Evolutionary conservation across 2,797 vertebrate species (phyloP).

Genomic region (Champsocephalus gunnari): DNA sequence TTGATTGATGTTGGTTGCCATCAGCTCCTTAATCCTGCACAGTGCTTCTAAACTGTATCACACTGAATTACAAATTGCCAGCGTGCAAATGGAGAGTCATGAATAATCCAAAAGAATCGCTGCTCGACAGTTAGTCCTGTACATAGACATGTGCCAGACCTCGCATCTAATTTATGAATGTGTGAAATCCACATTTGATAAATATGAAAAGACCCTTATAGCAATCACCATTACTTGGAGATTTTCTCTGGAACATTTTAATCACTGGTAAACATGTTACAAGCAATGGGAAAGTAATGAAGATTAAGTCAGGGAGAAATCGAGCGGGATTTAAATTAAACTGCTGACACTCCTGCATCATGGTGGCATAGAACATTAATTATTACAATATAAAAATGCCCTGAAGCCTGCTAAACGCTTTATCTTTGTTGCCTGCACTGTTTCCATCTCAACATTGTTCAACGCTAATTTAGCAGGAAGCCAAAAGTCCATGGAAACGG

Average conservation of each 20-base stretch:
- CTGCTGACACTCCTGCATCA: conserved; percentile 77
- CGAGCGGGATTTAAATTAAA: conserved; percentile 83
- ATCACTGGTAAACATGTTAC: conserved; percentile 81
- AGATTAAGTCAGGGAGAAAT: conserved; percentile 81
- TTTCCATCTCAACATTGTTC: conserved; percentile 65
- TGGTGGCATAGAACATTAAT: conserved; percentile 78
- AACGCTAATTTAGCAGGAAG: conserved; percentile 61
- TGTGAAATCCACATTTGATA: conserved; percentile 54
- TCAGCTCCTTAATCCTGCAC: conserved; percentile 61
- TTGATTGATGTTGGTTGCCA: conserved; percentile 65
- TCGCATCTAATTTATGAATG: conserved; percentile 61
- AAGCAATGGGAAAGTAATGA: conserved; percentile 81
- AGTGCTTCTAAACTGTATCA: conserved; percentile 67
- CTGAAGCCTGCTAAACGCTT: conserved; percentile 78
- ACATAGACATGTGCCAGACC: conserved; percentile 49
- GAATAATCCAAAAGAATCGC: conserved; percentile 70
- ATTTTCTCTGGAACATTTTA: conserved; percentile 74
- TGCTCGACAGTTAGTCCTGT: conserved; percentile 58
- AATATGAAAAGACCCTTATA: conserved; percentile 48
- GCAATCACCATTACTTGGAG: conserved; percentile 44
- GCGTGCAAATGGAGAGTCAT: conserved; percentile 71
- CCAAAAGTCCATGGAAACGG: conserved; percentile 50
- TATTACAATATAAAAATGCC: conserved; percentile 80
- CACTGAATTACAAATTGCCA: conserved; percentile 75
- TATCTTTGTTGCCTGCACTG: conserved; percentile 71